phyloP scores from a whole-genome alignment of 2,113 vertebrate species.

The Alethe diademata region DNA sequence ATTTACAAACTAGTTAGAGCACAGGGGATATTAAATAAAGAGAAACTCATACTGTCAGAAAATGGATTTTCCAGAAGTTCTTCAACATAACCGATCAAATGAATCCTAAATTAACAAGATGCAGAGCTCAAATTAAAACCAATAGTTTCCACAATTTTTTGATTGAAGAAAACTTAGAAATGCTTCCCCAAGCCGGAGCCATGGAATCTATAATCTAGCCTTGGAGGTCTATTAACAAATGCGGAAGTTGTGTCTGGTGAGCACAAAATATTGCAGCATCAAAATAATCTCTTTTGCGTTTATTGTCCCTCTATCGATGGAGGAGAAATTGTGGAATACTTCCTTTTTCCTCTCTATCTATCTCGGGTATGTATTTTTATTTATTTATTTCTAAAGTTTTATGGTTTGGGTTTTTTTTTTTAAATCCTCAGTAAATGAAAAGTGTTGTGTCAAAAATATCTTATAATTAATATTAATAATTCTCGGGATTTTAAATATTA shows the following conservation, averaged over 20 bases:
- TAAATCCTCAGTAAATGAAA: neutral
- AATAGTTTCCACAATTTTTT: neutral
- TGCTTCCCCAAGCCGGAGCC: neutral
- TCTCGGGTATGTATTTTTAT: neutral
- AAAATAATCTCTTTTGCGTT: neutral
- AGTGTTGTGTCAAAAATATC: neutral
- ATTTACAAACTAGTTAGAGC: neutral
- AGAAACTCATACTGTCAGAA: neutral
- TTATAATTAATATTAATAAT: neutral
- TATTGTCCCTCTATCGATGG: neutral
- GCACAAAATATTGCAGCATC: neutral
- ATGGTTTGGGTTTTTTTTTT: neutral
- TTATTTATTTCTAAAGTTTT: neutral
- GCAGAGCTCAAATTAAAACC: neutral
- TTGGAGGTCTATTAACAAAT: neutral
- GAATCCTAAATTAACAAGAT: neutral
- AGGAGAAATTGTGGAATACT: neutral
- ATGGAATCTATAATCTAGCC: neutral
- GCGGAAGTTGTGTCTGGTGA: neutral
- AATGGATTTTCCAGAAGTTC: neutral
- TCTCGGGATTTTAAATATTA: neutral
- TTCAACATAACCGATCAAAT: neutral
- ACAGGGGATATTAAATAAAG: neutral
- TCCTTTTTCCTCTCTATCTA: neutral
- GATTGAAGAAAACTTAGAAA: neutral